These are phyloP conservation scores for Alloscopus bannaensis DNA, from an alignment of 2,888 invertebrate species.

Conservation along the genomic window DNA sequence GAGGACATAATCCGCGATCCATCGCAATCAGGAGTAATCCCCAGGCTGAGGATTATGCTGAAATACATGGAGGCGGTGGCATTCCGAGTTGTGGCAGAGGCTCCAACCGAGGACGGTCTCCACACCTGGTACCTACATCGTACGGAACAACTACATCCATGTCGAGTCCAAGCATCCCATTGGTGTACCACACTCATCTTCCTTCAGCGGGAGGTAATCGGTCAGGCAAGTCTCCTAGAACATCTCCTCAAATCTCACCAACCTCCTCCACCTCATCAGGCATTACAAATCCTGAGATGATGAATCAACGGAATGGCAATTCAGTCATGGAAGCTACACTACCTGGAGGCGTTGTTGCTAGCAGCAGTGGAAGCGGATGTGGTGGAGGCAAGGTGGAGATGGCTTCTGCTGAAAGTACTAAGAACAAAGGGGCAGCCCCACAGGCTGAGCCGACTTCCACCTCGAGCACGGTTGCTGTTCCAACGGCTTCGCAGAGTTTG, in stretches of 20 bases:
- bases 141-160: slow-evolving; percentile 64
- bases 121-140: slow-evolving; percentile 54
- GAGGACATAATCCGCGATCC: slow-evolving; percentile 55
- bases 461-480: slow-evolving; percentile 15
- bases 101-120: slow-evolving; percentile 47
- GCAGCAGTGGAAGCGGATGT: slow-evolving; percentile 25
- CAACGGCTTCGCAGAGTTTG: slow-evolving; percentile 45
- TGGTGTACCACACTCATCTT: slow-evolving; percentile 57
- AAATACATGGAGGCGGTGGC: slow-evolving; percentile 54
- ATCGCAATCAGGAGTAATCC: slow-evolving; percentile 64
- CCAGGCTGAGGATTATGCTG: slow-evolving; percentile 65
- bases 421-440: slow-evolving; percentile 36
- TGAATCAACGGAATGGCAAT: slow-evolving; percentile 71
- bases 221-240: slow-evolving; percentile 60
- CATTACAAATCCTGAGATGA: slow-evolving; percentile 61
- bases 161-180: slow-evolving; percentile 58
- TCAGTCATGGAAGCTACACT: slow-evolving; percentile 40
- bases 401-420: slow-evolving; percentile 30
- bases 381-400: slow-evolving; percentile 43
- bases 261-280: slow-evolving; percentile 62
- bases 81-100: slow-evolving; percentile 33
- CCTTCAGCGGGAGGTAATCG: slow-evolving; percentile 34
- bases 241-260: slow-evolving; percentile 68
- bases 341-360: slow-evolving; percentile 13
- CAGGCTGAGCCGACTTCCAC: slow-evolving; percentile 31